phyloP scores from a whole-genome alignment of 2,888 invertebrate genomes.

The Hypolimnas misippus region DNA sequence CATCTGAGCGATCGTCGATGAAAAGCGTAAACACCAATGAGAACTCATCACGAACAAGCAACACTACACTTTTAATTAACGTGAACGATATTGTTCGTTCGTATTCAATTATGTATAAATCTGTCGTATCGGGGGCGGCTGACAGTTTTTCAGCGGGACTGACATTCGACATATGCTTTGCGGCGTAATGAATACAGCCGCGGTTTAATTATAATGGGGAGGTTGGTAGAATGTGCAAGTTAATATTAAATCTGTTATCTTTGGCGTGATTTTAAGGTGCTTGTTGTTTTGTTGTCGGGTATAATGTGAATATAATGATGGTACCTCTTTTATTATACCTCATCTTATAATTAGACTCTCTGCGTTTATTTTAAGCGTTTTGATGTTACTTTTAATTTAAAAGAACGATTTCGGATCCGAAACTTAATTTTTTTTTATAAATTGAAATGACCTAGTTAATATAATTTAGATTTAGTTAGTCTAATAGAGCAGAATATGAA shows the following conservation, averaged over 20 bases:
- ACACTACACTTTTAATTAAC: constrained; percentile 54
- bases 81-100: constrained; percentile 50
- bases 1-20: constrained; percentile 16
- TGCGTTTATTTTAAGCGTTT: neutral
- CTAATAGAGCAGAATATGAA: too few relatives aligned
- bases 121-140: constrained; percentile 39
- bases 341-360: neutral
- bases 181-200: constrained; percentile 40
- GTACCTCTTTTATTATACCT: neutral
- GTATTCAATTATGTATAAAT: constrained; percentile 45
- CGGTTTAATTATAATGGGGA: constrained; percentile 40
- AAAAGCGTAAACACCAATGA: constrained; percentile 32
- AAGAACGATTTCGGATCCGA: too few relatives aligned
- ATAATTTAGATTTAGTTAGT: too few relatives aligned
- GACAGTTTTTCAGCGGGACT: constrained; percentile 42
- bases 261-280: neutral
- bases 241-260: constrained; percentile 9
- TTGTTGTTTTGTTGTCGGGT: neutral
- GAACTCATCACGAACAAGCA: constrained; percentile 39
- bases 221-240: constrained; percentile 19
- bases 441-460: too few relatives aligned
- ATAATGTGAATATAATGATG: neutral
- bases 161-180: constrained; percentile 37
- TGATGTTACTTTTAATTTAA: too few relatives aligned
- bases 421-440: too few relatives aligned